A percentile compares a stretch with the other conserved stretches of the same genome.
Conservation (phyloP, 2,797 vertebrate genomes). For the Calcarius lapponicus region DNA sequence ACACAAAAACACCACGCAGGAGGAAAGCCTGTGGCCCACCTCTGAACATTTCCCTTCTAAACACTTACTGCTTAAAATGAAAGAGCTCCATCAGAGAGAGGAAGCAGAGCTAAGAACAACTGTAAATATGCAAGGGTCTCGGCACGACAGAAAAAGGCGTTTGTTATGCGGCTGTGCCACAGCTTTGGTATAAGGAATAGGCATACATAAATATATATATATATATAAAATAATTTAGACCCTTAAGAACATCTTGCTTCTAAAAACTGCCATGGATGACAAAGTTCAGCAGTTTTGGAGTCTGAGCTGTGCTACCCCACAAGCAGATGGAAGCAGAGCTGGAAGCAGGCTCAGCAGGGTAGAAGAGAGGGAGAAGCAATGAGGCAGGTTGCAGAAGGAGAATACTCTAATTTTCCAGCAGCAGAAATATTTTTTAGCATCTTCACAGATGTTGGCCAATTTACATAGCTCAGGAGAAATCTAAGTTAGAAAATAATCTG, state of each 20-base stretch:
- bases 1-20: slow-evolving; percentile 46
- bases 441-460: background rate
- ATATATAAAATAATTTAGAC: background rate
- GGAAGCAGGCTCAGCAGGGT: background rate
- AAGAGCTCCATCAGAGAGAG: slow-evolving; percentile 31
- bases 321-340: background rate
- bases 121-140: slow-evolving; percentile 3
- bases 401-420: background rate
- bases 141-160: background rate
- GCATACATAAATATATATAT: background rate
- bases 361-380: background rate
- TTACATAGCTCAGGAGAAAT: background rate
- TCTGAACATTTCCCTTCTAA: slow-evolving; percentile 64
- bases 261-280: background rate
- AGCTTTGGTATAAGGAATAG: background rate
- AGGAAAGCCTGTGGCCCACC: background rate
- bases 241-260: background rate
- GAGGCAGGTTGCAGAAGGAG: background rate
- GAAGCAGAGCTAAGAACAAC: slow-evolving; percentile 28
- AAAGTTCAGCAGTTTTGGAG: background rate
- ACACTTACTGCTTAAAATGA: slow-evolving; percentile 55
- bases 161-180: background rate
- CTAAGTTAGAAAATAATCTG: background rate
- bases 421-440: background rate
- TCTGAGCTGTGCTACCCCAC: background rate